phyloP scores from a whole-genome alignment of 2,888 invertebrate genomes.

The Xanthorhoe designata region DNA sequence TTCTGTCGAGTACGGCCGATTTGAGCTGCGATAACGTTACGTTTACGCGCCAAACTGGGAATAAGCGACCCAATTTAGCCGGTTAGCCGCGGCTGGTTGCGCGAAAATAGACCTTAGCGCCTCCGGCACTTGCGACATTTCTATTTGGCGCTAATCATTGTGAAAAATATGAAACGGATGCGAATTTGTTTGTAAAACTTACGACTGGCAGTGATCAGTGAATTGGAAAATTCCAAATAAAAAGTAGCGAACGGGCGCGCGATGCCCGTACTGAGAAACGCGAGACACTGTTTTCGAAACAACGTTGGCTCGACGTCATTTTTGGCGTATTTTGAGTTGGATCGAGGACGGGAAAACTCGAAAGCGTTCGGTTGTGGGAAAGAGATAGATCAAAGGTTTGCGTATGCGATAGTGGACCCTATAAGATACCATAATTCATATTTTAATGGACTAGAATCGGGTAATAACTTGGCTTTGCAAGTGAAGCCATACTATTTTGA shows the following conservation, averaged over 20 bases:
- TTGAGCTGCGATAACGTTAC: conserved; percentile 47
- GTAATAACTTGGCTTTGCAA: conserved; percentile 62
- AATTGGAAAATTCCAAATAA: conserved; percentile 88
- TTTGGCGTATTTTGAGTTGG: conserved; percentile 86
- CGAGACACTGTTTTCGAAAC: conserved; percentile 85
- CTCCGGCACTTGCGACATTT: conserved; percentile 75
- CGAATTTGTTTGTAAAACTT: conserved; percentile 82
- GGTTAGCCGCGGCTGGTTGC: conserved; percentile 56
- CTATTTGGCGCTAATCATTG: conserved; percentile 75
- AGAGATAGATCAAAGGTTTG: conserved; percentile 60
- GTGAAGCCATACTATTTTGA: conserved; percentile 82
- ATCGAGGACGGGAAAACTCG: conserved; percentile 84
- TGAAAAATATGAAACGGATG: conserved; percentile 81
- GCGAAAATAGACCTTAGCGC: conserved; percentile 68
- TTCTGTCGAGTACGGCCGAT: conserved; percentile 69
- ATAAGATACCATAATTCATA: conserved; percentile 65
- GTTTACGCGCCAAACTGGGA: conserved; percentile 41
- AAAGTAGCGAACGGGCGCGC: conserved; percentile 74
- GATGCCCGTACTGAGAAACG: conserved; percentile 75
- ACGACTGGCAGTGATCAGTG: conserved; percentile 80
- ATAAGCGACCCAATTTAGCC: conserved; percentile 59
- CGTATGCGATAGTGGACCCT: conserved; percentile 72
- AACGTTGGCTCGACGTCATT: conserved; percentile 82
- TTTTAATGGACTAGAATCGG: conserved; percentile 62
- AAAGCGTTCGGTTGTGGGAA: conserved; percentile 80